Evolutionary conservation across 2,888 invertebrate species (phyloP), one percentile per base, ranked within the genome.

Genomic region (Maniola hyperantus): DNA sequence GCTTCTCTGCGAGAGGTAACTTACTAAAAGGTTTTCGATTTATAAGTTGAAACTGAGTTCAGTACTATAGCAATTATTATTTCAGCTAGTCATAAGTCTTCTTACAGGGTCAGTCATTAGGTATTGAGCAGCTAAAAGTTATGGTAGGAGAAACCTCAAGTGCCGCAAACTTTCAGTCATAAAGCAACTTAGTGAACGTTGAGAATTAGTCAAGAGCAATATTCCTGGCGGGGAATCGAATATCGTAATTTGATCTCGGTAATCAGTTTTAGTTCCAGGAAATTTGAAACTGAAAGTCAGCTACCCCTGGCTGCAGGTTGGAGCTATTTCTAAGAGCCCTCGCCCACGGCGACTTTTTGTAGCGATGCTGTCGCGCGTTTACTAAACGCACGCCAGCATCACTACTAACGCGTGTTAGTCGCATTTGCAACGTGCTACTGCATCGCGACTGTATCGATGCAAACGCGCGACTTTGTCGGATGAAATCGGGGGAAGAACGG

Each of bases 11-110:
- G 50, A 26, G 50, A 26, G 8, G 50, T 13, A 51, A 20, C 26
- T 51, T 51, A 51, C 50, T 51, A 51, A 51, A 51, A 51, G 50
- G 50, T 51, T 51, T 50, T 26, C 50, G 26, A 51, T 20, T 50
- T 20, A 20, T 51, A 51, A 26, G 26, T 20, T 20, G 50, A 51
- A 51, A 51, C 26, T 18, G 4, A 46, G 44, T 11, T 39, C 10
- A 39, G 44, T 5, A 1, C 39, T 11, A 39, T 8, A 18, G 39
- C 13, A 57, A 39, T 18, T 42, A 39, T 18, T 42, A 42, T 42
- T 51, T 51, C 20, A 55, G 36, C 6, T 15, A 55, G 36, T 18
- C 36, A 2, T 18, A 57, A 39, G 57, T 20, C 11, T 13, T 39
- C 20, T 39, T 48, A 33, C 13, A 15, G 34, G 39, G 42, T 57